Conservation (phyloP, 2,797 vertebrate genomes). For the Sebastes cheni region DNA sequence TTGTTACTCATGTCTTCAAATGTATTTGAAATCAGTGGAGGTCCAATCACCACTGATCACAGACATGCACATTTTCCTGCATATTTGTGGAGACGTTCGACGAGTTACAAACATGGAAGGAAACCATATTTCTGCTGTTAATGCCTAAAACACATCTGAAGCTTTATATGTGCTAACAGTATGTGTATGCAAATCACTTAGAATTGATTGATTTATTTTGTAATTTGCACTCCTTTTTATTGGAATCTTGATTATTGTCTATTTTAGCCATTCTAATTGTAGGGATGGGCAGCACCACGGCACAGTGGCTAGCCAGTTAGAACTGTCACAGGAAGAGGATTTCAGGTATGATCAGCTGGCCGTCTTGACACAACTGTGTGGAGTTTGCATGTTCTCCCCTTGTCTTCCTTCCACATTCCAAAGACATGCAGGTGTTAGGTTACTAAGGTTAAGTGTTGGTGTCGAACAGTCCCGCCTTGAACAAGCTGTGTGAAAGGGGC, state of each 20-base stretch:
- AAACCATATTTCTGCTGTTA: not conserved
- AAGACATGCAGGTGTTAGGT: not conserved
- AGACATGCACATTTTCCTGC: not conserved
- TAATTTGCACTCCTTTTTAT: not conserved
- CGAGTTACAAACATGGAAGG: not conserved
- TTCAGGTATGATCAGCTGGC: not conserved
- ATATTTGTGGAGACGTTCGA: not conserved
- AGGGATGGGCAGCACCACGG: too few relatives aligned
- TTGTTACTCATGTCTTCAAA: constrained; percentile 14
- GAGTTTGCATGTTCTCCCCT: too few relatives aligned
- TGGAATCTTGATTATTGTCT: not conserved
- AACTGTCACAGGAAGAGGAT: not conserved
- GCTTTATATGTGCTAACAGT: too few relatives aligned
- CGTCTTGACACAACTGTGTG: too few relatives aligned
- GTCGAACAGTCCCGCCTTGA: too few relatives aligned
- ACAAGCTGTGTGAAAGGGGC: too few relatives aligned
- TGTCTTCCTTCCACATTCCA: not conserved
- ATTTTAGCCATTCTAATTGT: not conserved
- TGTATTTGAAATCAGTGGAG: constrained; percentile 13
- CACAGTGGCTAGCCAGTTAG: too few relatives aligned
- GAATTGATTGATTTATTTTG: not conserved
- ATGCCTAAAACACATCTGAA: too few relatives aligned
- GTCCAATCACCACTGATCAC: not conserved
- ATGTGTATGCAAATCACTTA: too few relatives aligned
- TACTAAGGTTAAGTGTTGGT: too few relatives aligned